Evolutionary conservation across 1,140 invertebrate species (phyloP).

Genomic region (Aphis gossypii): DNA sequence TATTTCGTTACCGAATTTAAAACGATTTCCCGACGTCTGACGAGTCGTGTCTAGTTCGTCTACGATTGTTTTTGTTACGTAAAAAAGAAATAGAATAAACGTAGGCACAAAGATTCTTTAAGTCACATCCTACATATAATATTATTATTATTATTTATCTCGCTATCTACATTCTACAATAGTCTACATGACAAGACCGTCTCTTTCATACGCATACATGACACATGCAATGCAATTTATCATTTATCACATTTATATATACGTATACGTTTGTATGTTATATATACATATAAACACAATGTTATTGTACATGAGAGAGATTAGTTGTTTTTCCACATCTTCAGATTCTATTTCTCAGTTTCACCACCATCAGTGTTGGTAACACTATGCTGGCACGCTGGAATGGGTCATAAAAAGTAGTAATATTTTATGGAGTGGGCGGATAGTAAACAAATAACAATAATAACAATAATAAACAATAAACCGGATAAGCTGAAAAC

Average conservation of each 20-base stretch:
- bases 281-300: not conserved
- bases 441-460: too few relatives aligned
- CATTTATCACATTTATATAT: not conserved
- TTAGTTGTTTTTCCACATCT: constrained; percentile 35
- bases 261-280: not conserved
- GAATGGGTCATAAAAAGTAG: not conserved
- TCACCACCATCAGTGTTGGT: not conserved
- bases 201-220: constrained; percentile 20
- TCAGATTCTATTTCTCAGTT: not conserved
- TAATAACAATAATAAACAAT: too few relatives aligned
- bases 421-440: not conserved
- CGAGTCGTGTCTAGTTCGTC: not conserved
- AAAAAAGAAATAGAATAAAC: constrained; percentile 6
- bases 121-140: not conserved
- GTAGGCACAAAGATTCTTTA: not conserved
- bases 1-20: not conserved
- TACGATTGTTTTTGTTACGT: not conserved
- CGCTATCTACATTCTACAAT: constrained; percentile 18
- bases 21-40: not conserved
- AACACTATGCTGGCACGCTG: not conserved
- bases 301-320: constrained; percentile 19
- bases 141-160: not conserved
- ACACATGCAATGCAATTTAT: constrained; percentile 42
- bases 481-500: too few relatives aligned
- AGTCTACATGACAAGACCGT: not conserved